These are phyloP conservation scores for Prosopocoilus inquinatus DNA, from an alignment of 2,888 invertebrate genomes.

Conservation along the genomic window DNA sequence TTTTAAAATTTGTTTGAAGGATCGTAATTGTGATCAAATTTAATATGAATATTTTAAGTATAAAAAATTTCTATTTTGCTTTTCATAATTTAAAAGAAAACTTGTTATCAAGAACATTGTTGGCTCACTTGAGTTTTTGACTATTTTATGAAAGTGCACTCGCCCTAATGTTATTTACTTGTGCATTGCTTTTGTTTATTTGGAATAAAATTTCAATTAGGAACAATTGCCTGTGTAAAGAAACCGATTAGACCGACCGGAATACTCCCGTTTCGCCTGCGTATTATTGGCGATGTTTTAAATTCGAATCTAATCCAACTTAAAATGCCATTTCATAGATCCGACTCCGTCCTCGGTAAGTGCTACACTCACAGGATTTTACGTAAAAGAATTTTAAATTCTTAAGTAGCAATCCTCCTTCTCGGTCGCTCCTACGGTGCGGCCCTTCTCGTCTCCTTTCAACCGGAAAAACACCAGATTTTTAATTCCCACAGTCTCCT, in stretches of 20 bases:
- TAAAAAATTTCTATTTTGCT: too few species aligned
- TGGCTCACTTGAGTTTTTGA: too few species aligned
- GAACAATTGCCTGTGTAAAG: too few species aligned
- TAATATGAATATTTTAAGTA: too few species aligned
- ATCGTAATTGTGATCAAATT: too few species aligned
- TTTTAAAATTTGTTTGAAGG: too few species aligned
- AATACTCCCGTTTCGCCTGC: constrained; percentile 29
- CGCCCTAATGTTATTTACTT: too few species aligned
- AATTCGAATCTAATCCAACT: constrained; percentile 55
- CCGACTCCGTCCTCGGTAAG: constrained; percentile 48
- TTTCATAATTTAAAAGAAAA: too few species aligned
- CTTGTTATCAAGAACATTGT: too few species aligned
- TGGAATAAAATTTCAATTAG: constrained; percentile 4
- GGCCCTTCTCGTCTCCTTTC: constrained; percentile 30
- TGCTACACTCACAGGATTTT: constrained; percentile 51
- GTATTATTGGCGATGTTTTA: constrained; percentile 53
- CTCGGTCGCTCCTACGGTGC: constrained; percentile 27
- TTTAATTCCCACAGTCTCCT: constrained; percentile 53
- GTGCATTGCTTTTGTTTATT: neutral
- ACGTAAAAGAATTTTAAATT: constrained; percentile 54
- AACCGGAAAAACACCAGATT: constrained; percentile 51
- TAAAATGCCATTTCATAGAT: constrained; percentile 55
- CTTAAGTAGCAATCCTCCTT: constrained; percentile 44
- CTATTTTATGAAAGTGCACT: too few species aligned
- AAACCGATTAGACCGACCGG: constrained; percentile 12